Conservation (phyloP, 2,888 invertebrate species). For the Hofmannophila pseudospretella region DNA sequence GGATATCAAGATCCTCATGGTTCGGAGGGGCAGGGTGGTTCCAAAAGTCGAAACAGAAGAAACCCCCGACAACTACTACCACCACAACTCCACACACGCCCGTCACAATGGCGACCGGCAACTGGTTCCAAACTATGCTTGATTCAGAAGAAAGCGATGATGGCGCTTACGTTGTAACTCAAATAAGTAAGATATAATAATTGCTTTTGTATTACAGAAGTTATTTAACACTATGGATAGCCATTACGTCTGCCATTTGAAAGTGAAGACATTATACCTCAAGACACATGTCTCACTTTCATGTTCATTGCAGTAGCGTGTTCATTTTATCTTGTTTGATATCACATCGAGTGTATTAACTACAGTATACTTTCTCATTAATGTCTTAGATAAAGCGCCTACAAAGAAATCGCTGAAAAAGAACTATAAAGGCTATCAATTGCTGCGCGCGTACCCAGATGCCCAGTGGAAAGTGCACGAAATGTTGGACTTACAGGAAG, state of each 20-base stretch:
- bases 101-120: constrained; percentile 36
- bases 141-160: constrained; percentile 57
- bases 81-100: constrained; percentile 47
- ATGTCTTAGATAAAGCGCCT: constrained; percentile 44
- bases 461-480: constrained; percentile 62
- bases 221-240: constrained; percentile 12
- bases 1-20: constrained; percentile 63
- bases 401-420: constrained; percentile 57
- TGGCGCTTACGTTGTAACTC: constrained; percentile 31
- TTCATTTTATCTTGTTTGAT: constrained; percentile 8
- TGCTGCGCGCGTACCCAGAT: constrained; percentile 64
- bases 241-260: constrained; percentile 10
- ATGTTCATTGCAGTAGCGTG: constrained; percentile 12
- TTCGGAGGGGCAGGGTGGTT: constrained; percentile 69
- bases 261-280: constrained; percentile 21
- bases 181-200: constrained; percentile 25
- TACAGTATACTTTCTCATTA: constrained; percentile 12
- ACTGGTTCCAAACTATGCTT: constrained; percentile 64
- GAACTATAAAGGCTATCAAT: constrained; percentile 76
- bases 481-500: constrained; percentile 65
- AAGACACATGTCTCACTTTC: constrained; percentile 29
- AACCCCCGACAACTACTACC: constrained; percentile 35
- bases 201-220: constrained; percentile 4
- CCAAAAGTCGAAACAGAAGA: constrained; percentile 20
- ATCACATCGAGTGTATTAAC: constrained; percentile 1